phyloP scores from a whole-genome alignment of 1,140 invertebrate genomes.

The Mercenaria mercenaria region DNA sequence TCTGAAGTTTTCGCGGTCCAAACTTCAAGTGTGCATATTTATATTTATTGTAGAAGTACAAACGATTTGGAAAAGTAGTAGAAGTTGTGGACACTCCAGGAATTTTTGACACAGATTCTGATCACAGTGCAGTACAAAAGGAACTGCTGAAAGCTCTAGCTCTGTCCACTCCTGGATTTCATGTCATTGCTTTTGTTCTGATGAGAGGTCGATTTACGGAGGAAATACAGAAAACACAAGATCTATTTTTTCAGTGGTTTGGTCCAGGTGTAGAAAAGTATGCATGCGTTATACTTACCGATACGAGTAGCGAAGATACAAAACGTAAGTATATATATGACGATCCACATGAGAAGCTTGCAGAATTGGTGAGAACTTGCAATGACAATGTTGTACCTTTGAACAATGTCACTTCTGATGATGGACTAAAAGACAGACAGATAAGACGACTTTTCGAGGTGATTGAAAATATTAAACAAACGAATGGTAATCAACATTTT shows the following conservation, averaged over 20 bases:
- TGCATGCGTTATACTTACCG: slow-evolving; percentile 34
- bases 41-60: neutral
- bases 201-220: slow-evolving; percentile 29
- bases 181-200: slow-evolving; percentile 38
- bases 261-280: slow-evolving; percentile 39
- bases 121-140: neutral
- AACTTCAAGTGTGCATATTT: no score
- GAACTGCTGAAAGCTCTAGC: slow-evolving; percentile 30
- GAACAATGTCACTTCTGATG: neutral
- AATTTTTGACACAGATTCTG: slow-evolving; percentile 26
- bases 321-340: slow-evolving; percentile 20
- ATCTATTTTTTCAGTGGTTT: slow-evolving; percentile 48
- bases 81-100: slow-evolving; percentile 52
- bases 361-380: neutral
- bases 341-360: neutral
- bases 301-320: slow-evolving; percentile 12
- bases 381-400: neutral
- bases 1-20: no score
- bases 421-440: neutral
- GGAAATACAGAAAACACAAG: slow-evolving; percentile 38
- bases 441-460: neutral
- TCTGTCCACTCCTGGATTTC: slow-evolving; percentile 24
- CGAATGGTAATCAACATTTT: neutral
- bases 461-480: neutral
- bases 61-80: neutral